These are phyloP conservation scores for Glossosoma conforme DNA, from an alignment of 1,140 invertebrate species.

Conservation along the genomic window DNA sequence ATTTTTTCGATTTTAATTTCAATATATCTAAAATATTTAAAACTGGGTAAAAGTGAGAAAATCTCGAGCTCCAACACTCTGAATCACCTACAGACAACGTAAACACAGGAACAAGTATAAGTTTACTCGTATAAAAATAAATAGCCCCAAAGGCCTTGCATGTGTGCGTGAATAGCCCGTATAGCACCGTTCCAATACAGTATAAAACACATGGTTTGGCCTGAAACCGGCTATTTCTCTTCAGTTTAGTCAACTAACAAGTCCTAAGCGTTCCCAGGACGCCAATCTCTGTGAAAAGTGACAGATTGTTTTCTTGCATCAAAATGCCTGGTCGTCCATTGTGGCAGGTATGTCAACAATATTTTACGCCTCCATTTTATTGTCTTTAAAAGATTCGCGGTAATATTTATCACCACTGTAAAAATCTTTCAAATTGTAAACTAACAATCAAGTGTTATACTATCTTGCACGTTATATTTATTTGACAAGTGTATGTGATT, in stretches of 20 bases:
- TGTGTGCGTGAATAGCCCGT: conserved; percentile 11
- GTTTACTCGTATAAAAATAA: conserved; percentile 33
- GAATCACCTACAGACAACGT: conserved; percentile 20
- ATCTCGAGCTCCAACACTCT: conserved; percentile 16
- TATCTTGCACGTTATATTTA: not conserved
- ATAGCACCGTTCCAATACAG: conserved; percentile 16
- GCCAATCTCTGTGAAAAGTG: conserved; percentile 12
- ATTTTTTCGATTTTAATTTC: too few species aligned
- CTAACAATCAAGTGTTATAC: not conserved
- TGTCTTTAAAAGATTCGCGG: conserved; percentile 6
- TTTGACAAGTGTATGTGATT: too few species aligned
- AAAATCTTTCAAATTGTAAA: too few species aligned
- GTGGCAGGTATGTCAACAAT: conserved; percentile 44
- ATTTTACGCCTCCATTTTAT: not conserved
- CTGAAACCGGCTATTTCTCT: conserved; percentile 47
- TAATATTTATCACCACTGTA: too few species aligned
- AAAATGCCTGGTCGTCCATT: conserved; percentile 52
- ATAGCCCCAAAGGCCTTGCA: conserved; percentile 14
- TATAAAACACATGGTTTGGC: conserved; percentile 51
- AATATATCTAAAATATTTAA: too few species aligned
- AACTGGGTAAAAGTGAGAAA: not conserved
- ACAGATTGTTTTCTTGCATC: conserved; percentile 21
- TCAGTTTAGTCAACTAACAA: conserved; percentile 31
- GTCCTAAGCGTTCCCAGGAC: conserved; percentile 19
- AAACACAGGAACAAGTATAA: conserved; percentile 21